Base-by-base conservation (phyloP, 2,797 vertebrate species). In the Microcaecilia unicolor region DNA sequence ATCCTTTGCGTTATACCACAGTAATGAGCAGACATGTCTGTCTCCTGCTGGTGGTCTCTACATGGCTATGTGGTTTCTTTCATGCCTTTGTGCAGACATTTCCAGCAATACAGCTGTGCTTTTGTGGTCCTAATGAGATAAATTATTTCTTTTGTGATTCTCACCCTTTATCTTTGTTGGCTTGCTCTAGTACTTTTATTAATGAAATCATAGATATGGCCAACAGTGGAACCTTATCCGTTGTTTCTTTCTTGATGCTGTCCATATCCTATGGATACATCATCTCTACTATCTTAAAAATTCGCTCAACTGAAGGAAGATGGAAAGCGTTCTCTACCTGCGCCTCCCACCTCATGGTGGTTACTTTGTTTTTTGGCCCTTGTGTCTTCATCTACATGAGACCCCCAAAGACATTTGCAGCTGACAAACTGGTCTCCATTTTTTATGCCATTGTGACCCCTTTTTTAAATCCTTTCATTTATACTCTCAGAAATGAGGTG, bases 141-240 rank as follows among this genome's bases (percentile, higher is more conserved):
- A 44, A 55, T 8, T 43, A 55, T 16, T 55, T 55, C 28, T 3
- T 11, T 5, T 51, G 48, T 33, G 47, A 51, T 15, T 39, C 51
- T 20, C 44, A 35, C 7, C 33, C 56, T 1, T 27, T 59, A 26
- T 10, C 60, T 13, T 29, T 31, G 31, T 41, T 55, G 12, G 29
- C 29, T 5, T 60, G 48, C 10, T 34, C n/a, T 10, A 18, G 55
- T 17, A 60, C 37, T 5, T 36, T 45, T 2, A 0, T 34, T 7
- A 28, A 34, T 28, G 44, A 34, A 2, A 14, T 60, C 4, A 23
- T 4, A 2, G 34, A 51, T 4, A 9, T 48, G 14, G 24, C 6
- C 7, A 52, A 55, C 31, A 37, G 30, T 4, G 37, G 23, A 2
- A 10, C 4, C 2, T 49, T 60, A 15, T 52, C 31, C 17, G 8